A percentile compares a stretch with the other conserved stretches of the same genome.
phyloP scores from a whole-genome alignment of 2,797 vertebrate species.

The Moxostoma hubbsi region DNA sequence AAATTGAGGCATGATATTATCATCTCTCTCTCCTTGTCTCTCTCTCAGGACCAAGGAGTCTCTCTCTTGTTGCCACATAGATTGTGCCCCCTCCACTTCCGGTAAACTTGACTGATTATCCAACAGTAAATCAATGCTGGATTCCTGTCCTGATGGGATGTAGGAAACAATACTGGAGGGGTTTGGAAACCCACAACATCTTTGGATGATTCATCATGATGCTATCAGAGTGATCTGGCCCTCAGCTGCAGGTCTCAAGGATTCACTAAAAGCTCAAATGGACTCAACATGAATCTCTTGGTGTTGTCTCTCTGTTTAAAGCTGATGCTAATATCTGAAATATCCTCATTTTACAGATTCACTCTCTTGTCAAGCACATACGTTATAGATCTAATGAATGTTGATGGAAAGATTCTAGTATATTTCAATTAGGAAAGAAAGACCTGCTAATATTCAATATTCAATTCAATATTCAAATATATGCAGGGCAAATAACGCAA shows the following conservation, averaged over 20 bases:
- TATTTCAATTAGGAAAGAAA: too few relatives aligned
- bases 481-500: too few relatives aligned
- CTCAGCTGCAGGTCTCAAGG: neutral
- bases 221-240: neutral
- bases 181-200: neutral
- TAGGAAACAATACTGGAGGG: neutral
- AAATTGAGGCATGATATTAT: slow-evolving; percentile 80
- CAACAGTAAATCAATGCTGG: slow-evolving; percentile 69
- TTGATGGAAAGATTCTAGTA: too few relatives aligned
- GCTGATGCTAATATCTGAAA: too few relatives aligned
- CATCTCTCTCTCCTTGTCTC: slow-evolving; percentile 55
- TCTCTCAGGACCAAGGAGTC: slow-evolving; percentile 75
- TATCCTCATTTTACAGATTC: too few relatives aligned
- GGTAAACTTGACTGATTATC: slow-evolving; percentile 80
- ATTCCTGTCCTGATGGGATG: slow-evolving; percentile 57
- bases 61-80: slow-evolving; percentile 80
- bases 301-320: too few relatives aligned
- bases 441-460: too few relatives aligned
- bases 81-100: slow-evolving; percentile 60
- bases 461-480: too few relatives aligned
- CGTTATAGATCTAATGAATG: too few relatives aligned
- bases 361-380: too few relatives aligned
- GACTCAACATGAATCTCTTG: too few relatives aligned
- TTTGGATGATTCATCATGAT: neutral
- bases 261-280: too few relatives aligned